phyloP scores from a whole-genome alignment of 2,797 vertebrate genomes.

The Sebastes dallii region DNA sequence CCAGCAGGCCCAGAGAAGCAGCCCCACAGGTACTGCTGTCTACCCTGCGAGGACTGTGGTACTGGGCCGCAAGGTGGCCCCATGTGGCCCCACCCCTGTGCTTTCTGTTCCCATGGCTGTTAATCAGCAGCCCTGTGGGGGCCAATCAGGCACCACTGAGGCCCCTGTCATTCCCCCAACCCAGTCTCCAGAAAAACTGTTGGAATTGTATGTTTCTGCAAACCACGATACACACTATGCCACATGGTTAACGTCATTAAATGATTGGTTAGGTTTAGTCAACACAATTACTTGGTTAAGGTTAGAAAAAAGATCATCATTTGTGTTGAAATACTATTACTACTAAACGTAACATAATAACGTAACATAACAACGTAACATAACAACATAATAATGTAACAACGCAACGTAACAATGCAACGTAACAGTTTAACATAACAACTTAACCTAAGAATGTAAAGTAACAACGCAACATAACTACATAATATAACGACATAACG shows the following conservation, averaged over 20 bases:
- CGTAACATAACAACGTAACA: no score
- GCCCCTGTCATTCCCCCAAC: conserved; percentile 21
- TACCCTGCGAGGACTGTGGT: neutral
- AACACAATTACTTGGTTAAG: no score
- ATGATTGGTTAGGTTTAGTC: no score
- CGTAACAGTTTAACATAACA: no score
- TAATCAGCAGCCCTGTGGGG: conserved; percentile 66
- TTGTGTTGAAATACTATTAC: neutral
- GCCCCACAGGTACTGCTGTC: conserved; percentile 20
- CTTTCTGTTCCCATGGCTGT: conserved; percentile 67
- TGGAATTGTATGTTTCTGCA: neutral
- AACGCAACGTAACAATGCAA: no score
- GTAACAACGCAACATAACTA: no score
- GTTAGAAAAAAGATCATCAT: neutral
- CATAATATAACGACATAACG: no score
- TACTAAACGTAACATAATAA: no score
- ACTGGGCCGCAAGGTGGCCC: conserved; percentile 2
- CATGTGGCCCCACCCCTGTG: neutral
- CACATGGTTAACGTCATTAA: neutral
- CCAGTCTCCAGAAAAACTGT: neutral
- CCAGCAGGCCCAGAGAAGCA: conserved; percentile 3
- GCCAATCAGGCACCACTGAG: conserved; percentile 54
- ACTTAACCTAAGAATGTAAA: no score
- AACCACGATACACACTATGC: neutral
- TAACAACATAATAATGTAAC: no score